Percentiles rank a stretch among this genome's conserved stretches.
Evolutionary conservation across 1,140 invertebrate genomes (phyloP).

Genomic region (Cataglyphis hispanica): DNA sequence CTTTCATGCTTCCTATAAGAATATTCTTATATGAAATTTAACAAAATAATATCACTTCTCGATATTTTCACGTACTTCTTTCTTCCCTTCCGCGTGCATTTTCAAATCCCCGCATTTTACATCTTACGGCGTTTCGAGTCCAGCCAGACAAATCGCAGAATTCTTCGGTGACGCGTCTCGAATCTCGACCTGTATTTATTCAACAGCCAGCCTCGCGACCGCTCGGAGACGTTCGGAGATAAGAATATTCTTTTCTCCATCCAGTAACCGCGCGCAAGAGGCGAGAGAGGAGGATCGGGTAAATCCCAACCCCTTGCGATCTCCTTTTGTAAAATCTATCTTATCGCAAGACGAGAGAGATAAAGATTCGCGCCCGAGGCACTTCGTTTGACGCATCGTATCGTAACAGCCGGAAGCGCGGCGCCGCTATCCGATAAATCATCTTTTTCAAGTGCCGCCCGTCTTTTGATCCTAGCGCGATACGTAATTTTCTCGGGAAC

Average conservation of each 20-base stretch:
- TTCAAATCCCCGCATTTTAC: not conserved
- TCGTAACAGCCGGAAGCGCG: constrained; percentile 37
- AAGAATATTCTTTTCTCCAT: constrained; percentile 67
- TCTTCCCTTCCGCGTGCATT: not conserved
- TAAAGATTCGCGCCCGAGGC: constrained; percentile 12
- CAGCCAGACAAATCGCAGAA: constrained; percentile 59
- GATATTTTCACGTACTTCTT: not conserved
- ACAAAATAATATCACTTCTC: not conserved
- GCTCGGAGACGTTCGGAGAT: constrained; percentile 43
- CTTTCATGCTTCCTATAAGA: too few species aligned
- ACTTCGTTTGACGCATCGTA: constrained; percentile 35
- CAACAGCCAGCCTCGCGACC: constrained; percentile 47
- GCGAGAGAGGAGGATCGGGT: not conserved
- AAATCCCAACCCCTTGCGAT: constrained; percentile 17
- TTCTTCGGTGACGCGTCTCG: constrained; percentile 52
- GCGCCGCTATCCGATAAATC: constrained; percentile 43
- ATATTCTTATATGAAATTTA: constrained; percentile 12
- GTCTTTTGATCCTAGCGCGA: constrained; percentile 35
- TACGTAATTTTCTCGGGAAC: constrained; percentile 8
- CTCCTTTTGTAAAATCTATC: constrained; percentile 65
- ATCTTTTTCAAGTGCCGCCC: constrained; percentile 31
- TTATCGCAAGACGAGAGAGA: constrained; percentile 43
- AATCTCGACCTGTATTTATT: constrained; percentile 68
- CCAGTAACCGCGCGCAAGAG: not conserved
- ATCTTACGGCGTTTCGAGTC: constrained; percentile 2